phyloP scores from a whole-genome alignment of 2,888 invertebrate species.

The Stegophylla sp. region DNA sequence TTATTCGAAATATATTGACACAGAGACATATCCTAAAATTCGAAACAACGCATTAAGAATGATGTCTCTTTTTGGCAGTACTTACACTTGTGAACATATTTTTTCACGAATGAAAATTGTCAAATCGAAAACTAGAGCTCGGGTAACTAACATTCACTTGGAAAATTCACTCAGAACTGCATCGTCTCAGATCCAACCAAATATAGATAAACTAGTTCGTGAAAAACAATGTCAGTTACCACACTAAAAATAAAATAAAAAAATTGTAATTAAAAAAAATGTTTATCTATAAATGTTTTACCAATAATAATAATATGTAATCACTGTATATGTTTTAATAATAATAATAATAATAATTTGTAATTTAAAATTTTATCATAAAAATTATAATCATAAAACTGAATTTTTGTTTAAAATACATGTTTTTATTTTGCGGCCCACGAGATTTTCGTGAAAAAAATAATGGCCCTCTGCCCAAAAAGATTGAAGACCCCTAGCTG shows the following conservation, averaged over 20 bases:
- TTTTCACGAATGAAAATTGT: constrained; percentile 26
- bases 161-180: constrained; percentile 39
- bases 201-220: not conserved
- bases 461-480: not conserved
- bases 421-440: not conserved
- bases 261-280: not conserved
- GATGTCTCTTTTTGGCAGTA: constrained; percentile 28
- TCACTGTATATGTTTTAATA: constrained; percentile 5
- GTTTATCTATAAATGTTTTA: not conserved
- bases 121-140: constrained; percentile 16
- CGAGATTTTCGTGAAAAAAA: not conserved
- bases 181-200: not conserved
- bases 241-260: not conserved
- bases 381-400: not conserved
- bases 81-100: constrained; percentile 33
- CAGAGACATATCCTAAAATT: not conserved
- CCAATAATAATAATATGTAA: too few species aligned
- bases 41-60: constrained; percentile 25
- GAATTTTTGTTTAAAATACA: constrained; percentile 11
- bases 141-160: constrained; percentile 33
- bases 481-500: not conserved
- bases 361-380: constrained; percentile 5
- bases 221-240: not conserved
- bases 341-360: constrained; percentile 5
- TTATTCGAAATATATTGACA: constrained; percentile 16